These are phyloP conservation scores for Crotalus helleri DNA, from an alignment of 2,113 vertebrate species.

Conservation along the genomic window DNA sequence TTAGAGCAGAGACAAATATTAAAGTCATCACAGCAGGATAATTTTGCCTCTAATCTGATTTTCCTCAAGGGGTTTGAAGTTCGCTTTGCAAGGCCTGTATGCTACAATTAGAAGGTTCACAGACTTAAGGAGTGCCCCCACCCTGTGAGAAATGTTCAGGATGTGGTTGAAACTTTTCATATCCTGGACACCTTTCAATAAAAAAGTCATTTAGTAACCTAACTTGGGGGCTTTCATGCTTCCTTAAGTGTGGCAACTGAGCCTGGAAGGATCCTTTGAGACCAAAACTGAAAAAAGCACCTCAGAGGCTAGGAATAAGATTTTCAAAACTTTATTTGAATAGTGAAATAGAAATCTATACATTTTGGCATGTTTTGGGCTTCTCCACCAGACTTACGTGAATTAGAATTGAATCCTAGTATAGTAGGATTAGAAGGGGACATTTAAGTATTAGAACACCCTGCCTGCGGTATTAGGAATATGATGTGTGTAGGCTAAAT, in stretches of 20 bases:
- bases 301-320: conserved; percentile 1
- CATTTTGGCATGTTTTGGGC: neutral
- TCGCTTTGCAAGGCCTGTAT: conserved; percentile 44
- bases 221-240: conserved; percentile 55
- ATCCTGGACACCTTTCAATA: conserved; percentile 68
- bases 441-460: neutral
- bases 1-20: conserved; percentile 68
- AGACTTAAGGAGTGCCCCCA: conserved; percentile 54
- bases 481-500: neutral
- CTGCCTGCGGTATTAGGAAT: neutral
- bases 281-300: neutral
- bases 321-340: neutral
- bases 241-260: neutral
- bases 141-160: conserved; percentile 63
- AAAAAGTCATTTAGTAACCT: conserved; percentile 64
- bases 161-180: conserved; percentile 69
- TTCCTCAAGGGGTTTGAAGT: conserved; percentile 64
- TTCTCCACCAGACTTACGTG: neutral
- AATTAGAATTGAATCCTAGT: neutral
- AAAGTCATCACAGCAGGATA: conserved; percentile 65
- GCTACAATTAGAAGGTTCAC: conserved; percentile 55
- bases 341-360: neutral
- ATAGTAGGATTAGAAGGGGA: neutral
- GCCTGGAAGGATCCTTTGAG: conserved; percentile 5
- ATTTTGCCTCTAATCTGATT: conserved; percentile 69